Evolutionary conservation across 2,888 invertebrate species (phyloP), one percentile per base, ranked within the genome.

Genomic region (Caenorhabditis sp.): DNA sequence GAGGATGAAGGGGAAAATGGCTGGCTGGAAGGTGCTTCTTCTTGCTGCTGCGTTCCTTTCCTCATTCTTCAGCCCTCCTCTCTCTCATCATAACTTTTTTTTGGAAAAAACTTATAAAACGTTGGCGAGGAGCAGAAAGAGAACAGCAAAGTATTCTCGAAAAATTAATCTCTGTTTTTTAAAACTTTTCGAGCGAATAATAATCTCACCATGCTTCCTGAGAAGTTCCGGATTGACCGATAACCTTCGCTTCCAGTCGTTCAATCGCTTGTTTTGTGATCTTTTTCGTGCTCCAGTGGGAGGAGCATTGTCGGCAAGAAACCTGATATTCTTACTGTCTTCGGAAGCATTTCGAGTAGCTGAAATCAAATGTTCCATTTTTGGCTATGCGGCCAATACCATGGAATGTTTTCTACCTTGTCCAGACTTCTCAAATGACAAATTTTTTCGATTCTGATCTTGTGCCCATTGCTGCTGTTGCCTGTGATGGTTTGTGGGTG

Each of bases 251-350:
- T 52, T 52, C 78, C 79, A 79, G 20, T 81, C 65, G 17, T 70
- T 43, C 8, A 58, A 27, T 20, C 50, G 39, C 32, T 72, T 66
- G 26, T 66, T 52, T n/a, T 59, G 62, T 20, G 53, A 50, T n/a
- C 71, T 43, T 30, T 63, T 72, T 26, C 68, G 61, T 0, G 72
- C 45, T 1, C 63, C 61, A 9, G 24, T 24, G 1, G 46, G 76
- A 22, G 68, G 58, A 5, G 52, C 62, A 30, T 72, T 45, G 26
- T 77, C 62, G 4, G 61, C 39, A 11, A 48, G 70, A 59, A 84
- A 84, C 3, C 83, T 72, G 9, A 84, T 81, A 41, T 80, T 82
- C 27, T 72, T 70, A 56, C 82, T 82, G 22, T 84, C 83, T 43
- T 84, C 82, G 0, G 83, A 84, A 7, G 78, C 65, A 32, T 82